Conservation (phyloP, 2,888 invertebrate genomes). For the Trichogramma dendrolimi region DNA sequence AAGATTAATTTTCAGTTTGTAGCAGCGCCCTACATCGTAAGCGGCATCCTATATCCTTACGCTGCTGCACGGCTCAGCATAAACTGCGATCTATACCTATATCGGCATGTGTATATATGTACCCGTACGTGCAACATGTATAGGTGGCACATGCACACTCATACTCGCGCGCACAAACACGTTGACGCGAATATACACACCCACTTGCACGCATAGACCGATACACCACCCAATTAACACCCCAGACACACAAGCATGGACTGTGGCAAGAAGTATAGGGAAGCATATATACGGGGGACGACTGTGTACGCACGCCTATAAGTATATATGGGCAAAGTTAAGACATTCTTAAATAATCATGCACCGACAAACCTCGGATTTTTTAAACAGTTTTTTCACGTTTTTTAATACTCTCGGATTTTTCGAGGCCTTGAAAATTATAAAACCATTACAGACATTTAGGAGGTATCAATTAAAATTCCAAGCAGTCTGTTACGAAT, state of each 20-base stretch:
- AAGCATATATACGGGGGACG: slow-evolving; percentile 22
- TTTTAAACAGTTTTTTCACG: neutral
- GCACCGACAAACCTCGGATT: slow-evolving; percentile 20
- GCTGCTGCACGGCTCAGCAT: too few species aligned
- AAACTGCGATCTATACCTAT: too few species aligned
- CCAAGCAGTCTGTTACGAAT: too few species aligned
- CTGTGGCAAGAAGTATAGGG: slow-evolving; percentile 11
- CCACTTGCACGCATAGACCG: slow-evolving; percentile 32
- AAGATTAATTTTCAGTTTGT: slow-evolving; percentile 38
- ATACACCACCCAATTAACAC: slow-evolving; percentile 48
- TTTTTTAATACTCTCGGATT: too few species aligned
- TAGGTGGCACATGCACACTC: too few species aligned
- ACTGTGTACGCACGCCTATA: neutral
- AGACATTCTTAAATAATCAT: slow-evolving; percentile 11
- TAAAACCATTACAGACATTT: too few species aligned
- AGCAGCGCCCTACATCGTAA: too few species aligned
- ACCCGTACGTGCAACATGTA: too few species aligned
- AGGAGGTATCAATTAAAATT: too few species aligned
- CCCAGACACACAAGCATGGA: slow-evolving; percentile 44
- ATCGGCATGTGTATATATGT: too few species aligned
- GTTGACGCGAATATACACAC: slow-evolving; percentile 31
- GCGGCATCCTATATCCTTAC: slow-evolving; percentile 6
- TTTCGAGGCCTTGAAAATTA: too few species aligned
- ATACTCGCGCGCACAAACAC: slow-evolving; percentile 29
- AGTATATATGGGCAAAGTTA: neutral